Base-by-base conservation (phyloP, 2,888 invertebrate genomes). In the Carabus problematicus region DNA sequence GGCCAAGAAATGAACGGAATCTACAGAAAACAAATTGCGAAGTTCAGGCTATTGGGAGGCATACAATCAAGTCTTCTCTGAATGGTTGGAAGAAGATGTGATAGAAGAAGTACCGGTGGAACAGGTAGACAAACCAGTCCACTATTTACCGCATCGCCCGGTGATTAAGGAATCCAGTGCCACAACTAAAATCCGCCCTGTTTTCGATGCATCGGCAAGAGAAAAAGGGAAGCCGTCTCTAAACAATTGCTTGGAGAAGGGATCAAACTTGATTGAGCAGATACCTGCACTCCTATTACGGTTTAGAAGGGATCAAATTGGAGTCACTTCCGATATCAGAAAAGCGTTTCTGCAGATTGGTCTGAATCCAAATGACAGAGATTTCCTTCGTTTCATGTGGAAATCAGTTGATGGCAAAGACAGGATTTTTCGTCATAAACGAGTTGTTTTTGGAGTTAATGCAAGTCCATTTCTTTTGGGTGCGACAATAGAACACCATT, bases 191-290 rank as follows among this genome's bases (percentile, higher is more conserved):
- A 62, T 76, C 2, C 58, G 77, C n/a, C 75, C 77, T 1, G 76
- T 78, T 0, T 76, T 77, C 71, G 74, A 77, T 54, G 76, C 76
- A 12, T 76, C 75, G 9, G 70, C 73, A 3, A 64, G 64, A 62
- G 71, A 74, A 7, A 49, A 56, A 1, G 55, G 69, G 0, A 74
- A 73, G 0, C 39, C 71, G 0, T 77, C 77, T 3, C 64, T 79
- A 4, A 80, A 79, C 64, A 74, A 77, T 8, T 69, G 71, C 4
- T 72, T 79, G 14, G 72, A 74, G 56, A 73, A 75, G 7, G 78
- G 79, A 1, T 75, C 76, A 0, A 72, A 73, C 6, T 58, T 77
- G 1, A 75, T 78, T 14, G 74, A 75, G 8, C 72, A 62, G 9
- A 74, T 74, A 52, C 72, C 74, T 3, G 67, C 64, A n/a, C 14